Percentiles rank a stretch among this genome's conserved stretches.
These are phyloP conservation scores for Slavum lentiscoides DNA, from an alignment of 2,888 invertebrate species.

Conservation along the genomic window DNA sequence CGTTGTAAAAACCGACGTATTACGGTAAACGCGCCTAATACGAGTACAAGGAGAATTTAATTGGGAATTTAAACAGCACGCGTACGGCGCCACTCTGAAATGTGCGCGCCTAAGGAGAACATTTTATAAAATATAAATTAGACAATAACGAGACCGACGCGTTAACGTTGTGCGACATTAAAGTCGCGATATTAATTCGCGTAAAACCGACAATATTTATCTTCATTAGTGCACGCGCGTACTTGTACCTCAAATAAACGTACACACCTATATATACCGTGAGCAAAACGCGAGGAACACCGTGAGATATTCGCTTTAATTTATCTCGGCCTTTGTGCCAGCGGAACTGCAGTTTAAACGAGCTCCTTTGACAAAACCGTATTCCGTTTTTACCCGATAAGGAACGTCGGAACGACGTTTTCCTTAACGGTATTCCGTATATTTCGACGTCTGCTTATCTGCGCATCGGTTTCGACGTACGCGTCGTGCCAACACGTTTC, in stretches of 20 bases:
- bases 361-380: conserved; percentile 21
- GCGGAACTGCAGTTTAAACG: conserved; percentile 8
- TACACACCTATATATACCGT: neutral
- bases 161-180: neutral
- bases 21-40: too few species aligned
- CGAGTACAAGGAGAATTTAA: too few species aligned
- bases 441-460: conserved; percentile 26
- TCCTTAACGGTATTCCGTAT: conserved; percentile 1
- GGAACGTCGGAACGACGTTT: neutral
- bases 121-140: neutral
- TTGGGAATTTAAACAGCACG: too few species aligned
- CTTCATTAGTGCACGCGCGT: neutral
- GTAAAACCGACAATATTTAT: conserved; percentile 22
- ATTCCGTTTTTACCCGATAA: neutral
- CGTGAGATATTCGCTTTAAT: conserved; percentile 12
- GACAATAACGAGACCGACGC: neutral
- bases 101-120: too few species aligned
- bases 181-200: neutral
- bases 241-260: neutral
- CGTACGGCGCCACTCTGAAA: too few species aligned
- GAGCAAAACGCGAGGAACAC: conserved; percentile 18
- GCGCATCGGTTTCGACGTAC: neutral
- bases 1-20: too few species aligned
- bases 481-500: neutral
- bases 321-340: neutral